Percentiles rank a stretch among this genome's conserved stretches.
These are phyloP conservation scores for Paralvinella palmiformis DNA, from an alignment of 1,140 invertebrate genomes.

Conservation along the genomic window DNA sequence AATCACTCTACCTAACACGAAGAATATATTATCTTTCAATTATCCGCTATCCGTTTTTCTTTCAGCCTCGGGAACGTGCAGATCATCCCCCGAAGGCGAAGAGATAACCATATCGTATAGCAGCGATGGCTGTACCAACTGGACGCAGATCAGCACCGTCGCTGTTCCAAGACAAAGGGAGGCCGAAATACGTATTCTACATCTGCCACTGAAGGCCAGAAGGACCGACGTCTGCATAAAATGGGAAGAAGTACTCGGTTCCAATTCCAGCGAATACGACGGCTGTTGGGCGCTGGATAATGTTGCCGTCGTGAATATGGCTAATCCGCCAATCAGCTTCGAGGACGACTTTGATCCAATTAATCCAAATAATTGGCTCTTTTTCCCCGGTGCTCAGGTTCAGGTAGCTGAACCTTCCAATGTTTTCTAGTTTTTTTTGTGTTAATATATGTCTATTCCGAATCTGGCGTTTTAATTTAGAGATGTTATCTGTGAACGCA, in stretches of 20 bases:
- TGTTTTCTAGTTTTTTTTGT: no score
- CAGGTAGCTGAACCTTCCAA: conserved; percentile 32
- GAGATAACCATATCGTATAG: conserved; percentile 37
- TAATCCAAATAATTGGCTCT: conserved; percentile 47
- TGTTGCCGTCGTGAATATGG: conserved; percentile 44
- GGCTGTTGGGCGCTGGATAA: conserved; percentile 51
- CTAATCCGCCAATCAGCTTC: conserved; percentile 33
- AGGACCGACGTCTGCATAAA: conserved; percentile 38
- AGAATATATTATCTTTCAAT: no score
- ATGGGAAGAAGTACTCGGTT: conserved; percentile 30
- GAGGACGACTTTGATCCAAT: conserved; percentile 50
- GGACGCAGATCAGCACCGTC: conserved; percentile 35
- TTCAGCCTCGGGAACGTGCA: conserved; percentile 36
- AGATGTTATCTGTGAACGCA: no score
- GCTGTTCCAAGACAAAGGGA: no score
- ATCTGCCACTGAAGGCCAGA: conserved; percentile 36
- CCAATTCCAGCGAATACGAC: conserved; percentile 15
- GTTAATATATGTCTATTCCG: no score
- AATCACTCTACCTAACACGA: no score
- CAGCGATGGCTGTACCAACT: conserved; percentile 32
- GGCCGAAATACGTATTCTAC: no score
- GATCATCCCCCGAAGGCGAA: conserved; percentile 5
- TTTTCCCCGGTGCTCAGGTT: conserved; percentile 48
- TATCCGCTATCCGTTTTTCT: not conserved
- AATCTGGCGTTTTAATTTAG: no score